A percentile compares a stretch with the other conserved stretches of the same genome.
Evolutionary conservation across 2,113 vertebrate genomes (phyloP).

Genomic region (Poeciliopsis turrubarensis): DNA sequence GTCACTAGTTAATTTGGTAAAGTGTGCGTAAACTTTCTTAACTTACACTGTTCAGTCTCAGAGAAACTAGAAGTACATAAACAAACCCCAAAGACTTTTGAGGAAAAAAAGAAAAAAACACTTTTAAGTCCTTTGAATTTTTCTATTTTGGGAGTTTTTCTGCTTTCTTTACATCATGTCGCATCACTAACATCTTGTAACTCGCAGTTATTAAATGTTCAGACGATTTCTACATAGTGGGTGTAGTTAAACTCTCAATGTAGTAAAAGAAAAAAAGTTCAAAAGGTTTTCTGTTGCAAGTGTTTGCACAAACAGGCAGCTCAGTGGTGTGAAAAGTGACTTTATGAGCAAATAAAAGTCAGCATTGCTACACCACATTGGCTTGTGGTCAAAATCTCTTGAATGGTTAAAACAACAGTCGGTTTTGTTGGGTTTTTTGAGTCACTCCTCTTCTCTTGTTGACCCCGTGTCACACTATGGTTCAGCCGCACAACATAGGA

Average conservation of each 20-base stretch:
- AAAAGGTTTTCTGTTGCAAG: slow-evolving; percentile 22
- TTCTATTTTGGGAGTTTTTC: background rate
- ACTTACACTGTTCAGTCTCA: background rate
- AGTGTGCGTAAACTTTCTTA: background rate
- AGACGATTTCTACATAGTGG: background rate
- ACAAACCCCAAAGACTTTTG: background rate
- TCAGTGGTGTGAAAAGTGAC: slow-evolving; percentile 57
- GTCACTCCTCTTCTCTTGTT: slow-evolving; percentile 46
- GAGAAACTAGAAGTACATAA: background rate
- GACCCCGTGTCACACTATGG: slow-evolving; percentile 40
- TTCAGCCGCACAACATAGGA: slow-evolving; percentile 33
- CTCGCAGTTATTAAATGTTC: too few species aligned
- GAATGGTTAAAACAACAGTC: slow-evolving; percentile 65
- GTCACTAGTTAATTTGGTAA: background rate
- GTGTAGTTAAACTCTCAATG: background rate
- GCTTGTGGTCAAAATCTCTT: slow-evolving; percentile 59
- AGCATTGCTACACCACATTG: slow-evolving; percentile 55
- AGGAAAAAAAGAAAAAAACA: background rate
- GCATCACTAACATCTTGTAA: background rate
- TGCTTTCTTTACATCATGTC: background rate
- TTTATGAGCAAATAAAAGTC: slow-evolving; percentile 72
- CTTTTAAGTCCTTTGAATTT: background rate
- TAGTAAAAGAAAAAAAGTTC: slow-evolving; percentile 35
- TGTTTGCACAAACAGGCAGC: slow-evolving; percentile 50
- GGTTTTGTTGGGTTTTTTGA: slow-evolving; percentile 56